Conservation (phyloP, 2,113 vertebrate species). For the Plotosus lineatus region DNA sequence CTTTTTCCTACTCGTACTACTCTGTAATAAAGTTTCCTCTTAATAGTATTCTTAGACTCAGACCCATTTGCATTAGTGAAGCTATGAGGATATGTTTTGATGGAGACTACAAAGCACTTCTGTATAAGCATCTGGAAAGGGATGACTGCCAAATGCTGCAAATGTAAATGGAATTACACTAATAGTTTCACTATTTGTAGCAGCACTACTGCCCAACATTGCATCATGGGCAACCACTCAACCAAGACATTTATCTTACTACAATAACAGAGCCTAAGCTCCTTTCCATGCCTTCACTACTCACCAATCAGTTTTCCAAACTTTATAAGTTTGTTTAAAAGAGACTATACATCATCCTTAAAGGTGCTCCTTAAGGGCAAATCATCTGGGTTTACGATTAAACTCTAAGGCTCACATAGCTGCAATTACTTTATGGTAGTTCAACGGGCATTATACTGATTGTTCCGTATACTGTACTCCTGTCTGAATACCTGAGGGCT, state of each 20-base stretch:
- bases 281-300: background rate
- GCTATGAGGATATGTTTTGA: background rate
- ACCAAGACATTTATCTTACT: background rate
- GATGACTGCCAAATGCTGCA: background rate
- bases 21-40: background rate
- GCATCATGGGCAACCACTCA: background rate
- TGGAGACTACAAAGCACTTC: background rate
- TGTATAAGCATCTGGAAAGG: background rate
- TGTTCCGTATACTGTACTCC: too few relatives aligned
- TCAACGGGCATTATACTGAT: too few relatives aligned
- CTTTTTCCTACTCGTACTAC: background rate
- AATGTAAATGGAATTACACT: slow-evolving; percentile 11
- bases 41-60: background rate
- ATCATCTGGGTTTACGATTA: background rate
- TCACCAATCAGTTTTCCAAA: background rate
- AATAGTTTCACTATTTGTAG: background rate
- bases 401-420: too few relatives aligned
- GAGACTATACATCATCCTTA: background rate
- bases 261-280: background rate
- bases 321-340: background rate
- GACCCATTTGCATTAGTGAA: background rate
- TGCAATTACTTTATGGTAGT: too few relatives aligned
- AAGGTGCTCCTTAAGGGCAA: background rate
- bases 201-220: background rate
- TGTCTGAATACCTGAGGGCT: too few relatives aligned